Base-by-base conservation (phyloP, 2,113 vertebrate species). In the Bufo bufo region DNA sequence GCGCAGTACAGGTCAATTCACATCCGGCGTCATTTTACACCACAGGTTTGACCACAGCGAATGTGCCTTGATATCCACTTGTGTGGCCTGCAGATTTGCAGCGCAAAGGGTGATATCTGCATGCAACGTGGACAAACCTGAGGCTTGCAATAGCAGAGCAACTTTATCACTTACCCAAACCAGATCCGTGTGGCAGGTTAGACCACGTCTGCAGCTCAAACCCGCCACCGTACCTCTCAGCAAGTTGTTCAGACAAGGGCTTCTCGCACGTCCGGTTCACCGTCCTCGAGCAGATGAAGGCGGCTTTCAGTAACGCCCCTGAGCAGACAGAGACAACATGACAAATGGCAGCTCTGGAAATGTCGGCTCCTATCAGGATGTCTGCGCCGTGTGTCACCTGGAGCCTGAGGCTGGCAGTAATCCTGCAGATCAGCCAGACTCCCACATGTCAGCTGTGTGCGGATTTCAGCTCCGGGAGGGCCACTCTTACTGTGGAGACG, bases 131-230 rank as follows among this genome's bases (percentile, higher is more conserved):
- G 33, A 33, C 33, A 33, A 33, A 33, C 33, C 33, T 33, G 33
- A 33, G 33, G 33, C 33, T 0, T 33, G 33, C 0, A 33, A 33
- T 33, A 33, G 33, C 33, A 33, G 33, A 33, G 33, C 33, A 3
- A 12, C n/a, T n/a, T n/a, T n/a, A 49, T 20, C 13, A 50, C 96
- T 92, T 87, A 99, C 98, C 98, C 0, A 99, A 94, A 71, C 98
- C 98, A 0, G 98, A 99, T 20, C 98, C 98, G 0, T 98, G 97
- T 0, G 98, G 98, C 87, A 99, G 94, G 52, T 91, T 90, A 0
- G 98, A 99, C 97, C 98, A 99, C 82, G 96, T 97, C 89, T 96
- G 96, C 54, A 99, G 94, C 92, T 99, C 98, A 85, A 99, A 94
- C 8, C 98, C 98, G 0, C 97, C 96, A 3, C 95, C 92, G 0